These are phyloP conservation scores for Phrynocephalus versicolor DNA, from an alignment of 2,113 vertebrate genomes.

Conservation along the genomic window DNA sequence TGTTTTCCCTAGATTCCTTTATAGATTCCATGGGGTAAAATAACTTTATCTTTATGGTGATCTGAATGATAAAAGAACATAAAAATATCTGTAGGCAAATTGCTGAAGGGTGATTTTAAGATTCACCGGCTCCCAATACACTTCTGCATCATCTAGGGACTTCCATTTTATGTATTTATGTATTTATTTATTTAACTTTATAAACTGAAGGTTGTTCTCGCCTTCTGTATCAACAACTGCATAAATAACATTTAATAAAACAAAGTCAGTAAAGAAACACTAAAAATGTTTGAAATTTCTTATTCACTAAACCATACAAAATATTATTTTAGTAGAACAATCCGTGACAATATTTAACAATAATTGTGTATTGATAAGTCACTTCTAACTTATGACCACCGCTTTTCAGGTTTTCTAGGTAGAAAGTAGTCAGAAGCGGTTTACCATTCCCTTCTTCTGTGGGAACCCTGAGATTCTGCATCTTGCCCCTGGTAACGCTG, in stretches of 20 bases:
- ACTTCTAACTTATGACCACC: too few relatives aligned
- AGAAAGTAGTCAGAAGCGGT: too few relatives aligned
- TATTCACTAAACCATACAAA: neutral
- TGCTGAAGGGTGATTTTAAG: neutral
- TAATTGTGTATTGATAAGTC: too few relatives aligned
- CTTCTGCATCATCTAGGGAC: neutral
- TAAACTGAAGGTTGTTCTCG: neutral
- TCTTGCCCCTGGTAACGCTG: too few relatives aligned
- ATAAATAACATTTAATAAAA: neutral
- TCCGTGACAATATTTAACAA: too few relatives aligned
- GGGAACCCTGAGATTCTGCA: too few relatives aligned
- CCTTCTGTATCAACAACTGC: neutral
- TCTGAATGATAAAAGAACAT: constrained; percentile 18
- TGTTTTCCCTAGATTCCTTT: constrained; percentile 35
- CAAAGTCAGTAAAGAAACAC: neutral
- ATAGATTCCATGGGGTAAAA: neutral
- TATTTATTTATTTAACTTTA: too few relatives aligned
- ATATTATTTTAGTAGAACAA: too few relatives aligned
- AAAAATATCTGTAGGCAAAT: constrained; percentile 13
- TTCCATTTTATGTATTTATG: too few relatives aligned
- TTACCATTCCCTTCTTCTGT: too few relatives aligned
- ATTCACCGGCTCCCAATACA: neutral
- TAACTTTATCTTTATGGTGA: constrained; percentile 39
- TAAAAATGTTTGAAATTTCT: neutral
- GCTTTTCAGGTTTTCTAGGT: too few relatives aligned